Percentiles rank a stretch among this genome's conserved stretches.
Evolutionary conservation across 2,888 invertebrate genomes (phyloP).

Genomic region (Spisula subtruncata): DNA sequence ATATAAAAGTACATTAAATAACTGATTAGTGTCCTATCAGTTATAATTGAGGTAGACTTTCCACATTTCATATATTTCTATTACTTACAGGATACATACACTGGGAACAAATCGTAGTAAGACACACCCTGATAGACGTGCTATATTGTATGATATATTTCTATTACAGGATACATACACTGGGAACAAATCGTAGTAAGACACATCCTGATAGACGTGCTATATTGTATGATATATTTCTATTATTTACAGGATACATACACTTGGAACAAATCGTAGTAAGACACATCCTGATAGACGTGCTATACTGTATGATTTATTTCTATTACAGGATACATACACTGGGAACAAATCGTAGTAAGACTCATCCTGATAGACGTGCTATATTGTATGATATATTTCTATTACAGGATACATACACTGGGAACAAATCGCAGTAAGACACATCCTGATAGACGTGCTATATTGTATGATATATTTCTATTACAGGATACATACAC

Average conservation of each 20-base stretch:
- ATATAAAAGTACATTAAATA: no score
- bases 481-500: no score
- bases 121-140: slow-evolving; percentile 97
- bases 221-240: slow-evolving; percentile 98
- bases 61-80: not conserved
- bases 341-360: slow-evolving; percentile 93
- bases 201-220: slow-evolving; percentile 98
- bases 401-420: no score
- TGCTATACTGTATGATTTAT: slow-evolving; percentile 98
- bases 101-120: slow-evolving; percentile 94
- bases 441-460: slow-evolving; percentile 97
- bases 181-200: slow-evolving; percentile 94
- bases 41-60: no score
- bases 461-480: slow-evolving; percentile 98
- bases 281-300: slow-evolving; percentile 96
- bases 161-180: no score
- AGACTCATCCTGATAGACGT: slow-evolving; percentile 96
- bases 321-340: no score
- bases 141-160: slow-evolving; percentile 98
- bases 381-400: slow-evolving; percentile 99
- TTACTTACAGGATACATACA: slow-evolving; percentile 90
- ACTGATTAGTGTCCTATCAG: no score
- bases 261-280: slow-evolving; percentile 94
- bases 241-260: no score
- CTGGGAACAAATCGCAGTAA: slow-evolving; percentile 94